Base-by-base conservation (phyloP, 2,888 invertebrate genomes). In the Lasioglossum morio region DNA sequence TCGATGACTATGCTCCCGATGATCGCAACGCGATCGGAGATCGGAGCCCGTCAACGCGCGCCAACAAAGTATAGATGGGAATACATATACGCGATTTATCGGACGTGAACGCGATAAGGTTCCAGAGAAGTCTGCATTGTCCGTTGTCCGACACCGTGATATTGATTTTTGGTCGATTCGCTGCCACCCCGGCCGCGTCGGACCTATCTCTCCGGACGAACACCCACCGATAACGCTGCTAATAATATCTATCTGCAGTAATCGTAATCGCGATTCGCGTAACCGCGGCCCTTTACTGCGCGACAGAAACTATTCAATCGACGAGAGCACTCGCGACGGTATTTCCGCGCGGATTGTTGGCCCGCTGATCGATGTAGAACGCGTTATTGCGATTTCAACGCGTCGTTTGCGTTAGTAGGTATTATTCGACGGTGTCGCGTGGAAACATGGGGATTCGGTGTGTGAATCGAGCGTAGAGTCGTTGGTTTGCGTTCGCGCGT, bases 61-160 rank as follows among this genome's bases (percentile, higher is more conserved):
- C 60, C 27, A 27, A 27, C 87, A 79, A 87, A 88, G 87, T 90
- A 85, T 90, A 87, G 8, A 23, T 10, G 16, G 87, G 86, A 81
- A 79, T 85, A 19, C 43, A 4, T 43, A 48, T 66, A 82, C 82
- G 86, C 88, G 87, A 91, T 89, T 92, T 91, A 91, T 85, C 85
- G 86, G 79, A 86, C 87, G 85, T 80, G 88, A 88, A 86, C 84
- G 84, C 86, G 91, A 91, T 91, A 91, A 91, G 89, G 72, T 57
- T 63, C 48, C 53, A 82, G 77, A 43, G 78, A 78, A 72, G 77
- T 53, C 60, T 73, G 77, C 79, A 79, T 89, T 88, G 85, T 87
- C 72, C 78, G n/a, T 53, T 53, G 53, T 27, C 60, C 60, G 79
- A 66, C 43, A 70, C 53, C 19, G 40, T 14, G 27, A 43, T 82